A percentile compares a stretch with the other conserved stretches of the same genome.
phyloP scores from a whole-genome alignment of 2,888 invertebrate species.

The Xanthia togata region DNA sequence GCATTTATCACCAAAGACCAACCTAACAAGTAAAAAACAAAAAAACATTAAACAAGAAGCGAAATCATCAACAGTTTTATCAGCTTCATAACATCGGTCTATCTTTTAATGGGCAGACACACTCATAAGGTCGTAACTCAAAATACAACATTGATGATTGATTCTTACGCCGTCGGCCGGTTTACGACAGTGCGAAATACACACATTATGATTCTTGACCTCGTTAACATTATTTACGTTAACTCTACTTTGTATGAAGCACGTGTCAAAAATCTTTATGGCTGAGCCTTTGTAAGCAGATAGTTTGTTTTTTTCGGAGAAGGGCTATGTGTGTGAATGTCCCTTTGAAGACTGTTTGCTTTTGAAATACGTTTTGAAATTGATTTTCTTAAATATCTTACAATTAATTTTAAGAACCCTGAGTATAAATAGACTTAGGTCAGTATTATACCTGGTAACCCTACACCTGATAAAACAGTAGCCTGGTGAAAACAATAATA shows the following conservation, averaged over 20 bases:
- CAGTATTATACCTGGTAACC: no score
- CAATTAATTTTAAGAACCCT: not conserved
- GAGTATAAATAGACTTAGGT: no score
- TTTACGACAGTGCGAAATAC: slow-evolving; percentile 78
- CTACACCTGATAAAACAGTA: no score
- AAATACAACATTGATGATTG: slow-evolving; percentile 73
- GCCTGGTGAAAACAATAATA: not conserved
- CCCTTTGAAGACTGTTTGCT: slow-evolving; percentile 46
- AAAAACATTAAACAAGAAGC: slow-evolving; percentile 59
- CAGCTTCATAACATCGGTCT: slow-evolving; percentile 48
- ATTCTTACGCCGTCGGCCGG: slow-evolving; percentile 74
- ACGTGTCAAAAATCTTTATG: slow-evolving; percentile 75
- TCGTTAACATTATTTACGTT: slow-evolving; percentile 78
- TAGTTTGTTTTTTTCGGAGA: slow-evolving; percentile 59
- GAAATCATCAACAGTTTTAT: slow-evolving; percentile 54
- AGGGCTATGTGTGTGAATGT: slow-evolving; percentile 28
- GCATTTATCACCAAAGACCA: not conserved
- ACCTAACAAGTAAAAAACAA: not conserved
- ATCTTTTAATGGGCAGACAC: slow-evolving; percentile 45
- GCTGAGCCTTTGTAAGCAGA: slow-evolving; percentile 65
- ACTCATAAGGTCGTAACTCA: slow-evolving; percentile 62
- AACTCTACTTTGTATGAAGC: slow-evolving; percentile 70
- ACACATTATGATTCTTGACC: slow-evolving; percentile 79
- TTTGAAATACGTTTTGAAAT: slow-evolving; percentile 33
- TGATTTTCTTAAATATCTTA: slow-evolving; percentile 22